Evolutionary conservation across 2,113 vertebrate species (phyloP).

Genomic region (Pogona vitticeps): DNA sequence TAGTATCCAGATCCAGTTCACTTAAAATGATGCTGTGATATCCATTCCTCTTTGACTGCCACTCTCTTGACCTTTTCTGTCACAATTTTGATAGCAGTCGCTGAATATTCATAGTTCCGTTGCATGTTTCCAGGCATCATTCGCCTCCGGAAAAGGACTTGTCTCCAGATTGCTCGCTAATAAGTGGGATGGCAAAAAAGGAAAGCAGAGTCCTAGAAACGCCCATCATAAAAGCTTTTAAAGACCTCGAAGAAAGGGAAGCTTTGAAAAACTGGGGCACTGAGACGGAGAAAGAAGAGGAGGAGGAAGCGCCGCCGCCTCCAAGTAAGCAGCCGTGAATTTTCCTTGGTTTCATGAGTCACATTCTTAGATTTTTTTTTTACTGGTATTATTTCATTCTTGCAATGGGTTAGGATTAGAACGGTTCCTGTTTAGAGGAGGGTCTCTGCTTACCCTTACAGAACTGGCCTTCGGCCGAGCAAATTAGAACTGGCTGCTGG

Average conservation of each 20-base stretch:
- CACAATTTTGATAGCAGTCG: neutral
- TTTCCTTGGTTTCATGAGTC: neutral
- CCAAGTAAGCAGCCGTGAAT: slow-evolving; percentile 62
- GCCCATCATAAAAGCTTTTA: slow-evolving; percentile 89
- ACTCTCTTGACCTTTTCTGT: neutral
- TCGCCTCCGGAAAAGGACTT: slow-evolving; percentile 79
- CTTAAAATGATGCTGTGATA: neutral
- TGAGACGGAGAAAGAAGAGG: slow-evolving; percentile 78
- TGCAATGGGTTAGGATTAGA: neutral
- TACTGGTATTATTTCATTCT: neutral
- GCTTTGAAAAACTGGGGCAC: slow-evolving; percentile 84
- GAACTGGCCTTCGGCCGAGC: too few species aligned
- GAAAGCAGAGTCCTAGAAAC: slow-evolving; percentile 77
- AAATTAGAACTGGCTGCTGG: neutral
- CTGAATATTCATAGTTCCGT: neutral
- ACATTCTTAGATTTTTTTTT: neutral
- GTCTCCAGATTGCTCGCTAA: slow-evolving; percentile 58
- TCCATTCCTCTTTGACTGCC: neutral
- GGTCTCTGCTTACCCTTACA: neutral
- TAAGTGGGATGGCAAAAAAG: slow-evolving; percentile 64
- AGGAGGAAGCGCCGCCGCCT: slow-evolving; percentile 26
- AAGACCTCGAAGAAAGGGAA: slow-evolving; percentile 88
- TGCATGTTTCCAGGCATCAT: slow-evolving; percentile 61
- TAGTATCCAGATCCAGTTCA: neutral
- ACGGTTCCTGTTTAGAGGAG: neutral